phyloP scores from a whole-genome alignment of 2,888 invertebrate genomes.

The Oscheius myriophilus region DNA sequence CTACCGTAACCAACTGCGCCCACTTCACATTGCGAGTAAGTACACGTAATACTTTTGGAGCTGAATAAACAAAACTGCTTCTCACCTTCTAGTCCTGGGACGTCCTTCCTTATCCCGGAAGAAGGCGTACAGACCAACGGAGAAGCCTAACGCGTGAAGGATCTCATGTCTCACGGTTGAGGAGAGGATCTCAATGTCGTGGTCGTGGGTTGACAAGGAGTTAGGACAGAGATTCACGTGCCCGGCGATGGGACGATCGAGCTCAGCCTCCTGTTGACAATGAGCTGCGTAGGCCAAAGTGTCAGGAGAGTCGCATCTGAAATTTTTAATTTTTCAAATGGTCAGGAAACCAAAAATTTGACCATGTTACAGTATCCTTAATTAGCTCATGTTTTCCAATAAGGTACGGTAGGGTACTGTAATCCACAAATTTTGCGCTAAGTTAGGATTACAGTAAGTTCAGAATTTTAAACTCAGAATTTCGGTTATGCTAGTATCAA shows the following conservation, averaged over 20 bases:
- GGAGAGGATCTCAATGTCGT: constrained; percentile 80
- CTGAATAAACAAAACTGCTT: not conserved
- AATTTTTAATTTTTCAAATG: no score
- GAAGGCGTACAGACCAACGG: constrained; percentile 94
- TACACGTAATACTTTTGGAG: no score
- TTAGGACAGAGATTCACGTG: constrained; percentile 97
- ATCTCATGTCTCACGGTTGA: constrained; percentile 82
- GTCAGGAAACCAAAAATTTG: not conserved
- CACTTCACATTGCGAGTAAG: no score
- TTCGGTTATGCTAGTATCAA: no score
- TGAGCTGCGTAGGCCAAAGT: constrained; percentile 94
- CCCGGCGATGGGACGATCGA: constrained; percentile 93
- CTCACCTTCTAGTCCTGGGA: constrained; percentile 75
- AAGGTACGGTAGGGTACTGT: no score
- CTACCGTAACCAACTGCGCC: no score
- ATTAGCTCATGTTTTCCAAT: no score
- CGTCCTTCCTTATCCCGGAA: constrained; percentile 81
- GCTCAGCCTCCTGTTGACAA: constrained; percentile 91
- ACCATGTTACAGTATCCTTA: no score
- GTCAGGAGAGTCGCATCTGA: constrained; percentile 86
- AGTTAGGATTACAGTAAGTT: no score
- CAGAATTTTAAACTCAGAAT: no score
- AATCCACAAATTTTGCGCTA: not conserved
- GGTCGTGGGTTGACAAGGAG: constrained; percentile 87
- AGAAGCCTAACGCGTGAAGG: constrained; percentile 95